Base-by-base conservation (phyloP, 1,140 invertebrate species). In the Apis florea region DNA sequence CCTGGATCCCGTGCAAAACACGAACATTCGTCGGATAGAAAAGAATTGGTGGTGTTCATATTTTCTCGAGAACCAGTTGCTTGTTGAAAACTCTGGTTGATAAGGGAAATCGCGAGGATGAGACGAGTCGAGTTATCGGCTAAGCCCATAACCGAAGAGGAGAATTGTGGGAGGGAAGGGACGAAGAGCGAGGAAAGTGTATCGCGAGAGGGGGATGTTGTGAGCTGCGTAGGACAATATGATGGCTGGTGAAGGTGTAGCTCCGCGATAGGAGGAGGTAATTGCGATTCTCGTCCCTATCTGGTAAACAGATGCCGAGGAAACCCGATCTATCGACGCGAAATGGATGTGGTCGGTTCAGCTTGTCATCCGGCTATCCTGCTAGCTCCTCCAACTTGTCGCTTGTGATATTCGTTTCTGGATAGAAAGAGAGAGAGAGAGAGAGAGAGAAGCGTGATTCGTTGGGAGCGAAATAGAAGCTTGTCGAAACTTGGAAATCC, bases 251-350 rank as follows among this genome's bases (percentile, higher is more conserved):
- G 21, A 74, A 51, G 26, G 13, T 51, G 26, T 56, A 56, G 11
- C 21, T 2, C 26, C 31, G 19, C 21, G 47, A 19, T 5, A 17
- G 11, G 47, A 15, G 31, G 19, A 13, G 11, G 40, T 66, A 66
- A 51, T 73, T 31, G 56, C 17, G 40, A 51, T 51, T 12, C 17
- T 15, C n/a, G 26, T 51, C 26, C 24, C 21, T 68, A 58, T 69
- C 66, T 40, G 2, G 40, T 24, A 15, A 49, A 26, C 21, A 53
- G 51, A 67, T 13, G 58, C 31, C 51, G 26, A 49, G 1, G 71
- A 70, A 82, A 83, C 47, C 53, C 24, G 79, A 80, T 68, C 54
- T 58, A 56, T 84, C 21, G 51, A 24, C 31, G 19, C 8, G 13
- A 73, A 59, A 59, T n/a, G 11, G 47, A 26, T 13, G 58, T n/a